Evolutionary conservation across 1,140 invertebrate species (phyloP).

Genomic region (Leptinotarsa undecemlineata): DNA sequence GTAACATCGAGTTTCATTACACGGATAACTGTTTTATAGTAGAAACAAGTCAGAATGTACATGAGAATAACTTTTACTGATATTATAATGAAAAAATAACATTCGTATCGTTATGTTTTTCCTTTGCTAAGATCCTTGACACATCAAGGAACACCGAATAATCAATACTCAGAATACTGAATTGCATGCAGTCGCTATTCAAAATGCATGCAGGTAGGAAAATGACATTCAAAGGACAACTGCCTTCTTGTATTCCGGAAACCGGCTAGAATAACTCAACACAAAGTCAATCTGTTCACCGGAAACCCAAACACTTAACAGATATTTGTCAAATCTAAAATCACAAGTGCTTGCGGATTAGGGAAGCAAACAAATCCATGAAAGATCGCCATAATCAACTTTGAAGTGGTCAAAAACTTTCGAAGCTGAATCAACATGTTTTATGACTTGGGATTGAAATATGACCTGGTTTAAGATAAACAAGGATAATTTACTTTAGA

Average conservation of each 20-base stretch:
- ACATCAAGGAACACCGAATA: no score
- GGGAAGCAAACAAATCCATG: background rate
- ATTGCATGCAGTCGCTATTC: background rate
- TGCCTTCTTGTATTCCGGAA: background rate
- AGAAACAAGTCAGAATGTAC: no score
- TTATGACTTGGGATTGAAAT: background rate
- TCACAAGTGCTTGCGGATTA: slow-evolving; percentile 7
- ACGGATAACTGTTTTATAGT: no score
- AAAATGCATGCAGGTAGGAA: background rate
- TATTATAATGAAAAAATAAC: no score
- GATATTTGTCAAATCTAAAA: slow-evolving; percentile 4
- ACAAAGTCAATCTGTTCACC: slow-evolving; percentile 2
- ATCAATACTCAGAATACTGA: no score
- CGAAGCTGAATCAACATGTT: background rate
- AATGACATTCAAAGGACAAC: background rate
- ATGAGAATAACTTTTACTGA: no score
- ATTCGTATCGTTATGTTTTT: no score
- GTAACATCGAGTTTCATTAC: no score
- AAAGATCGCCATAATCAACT: background rate
- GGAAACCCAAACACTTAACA: background rate
- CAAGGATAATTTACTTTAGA: background rate
- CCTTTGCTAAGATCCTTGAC: no score
- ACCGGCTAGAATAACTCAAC: background rate
- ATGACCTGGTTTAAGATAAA: background rate
- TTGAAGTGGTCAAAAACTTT: background rate